Percentiles rank a stretch among this genome's conserved stretches.
Conservation (phyloP, 2,113 vertebrate species). For the Gallinago jamesoni region DNA sequence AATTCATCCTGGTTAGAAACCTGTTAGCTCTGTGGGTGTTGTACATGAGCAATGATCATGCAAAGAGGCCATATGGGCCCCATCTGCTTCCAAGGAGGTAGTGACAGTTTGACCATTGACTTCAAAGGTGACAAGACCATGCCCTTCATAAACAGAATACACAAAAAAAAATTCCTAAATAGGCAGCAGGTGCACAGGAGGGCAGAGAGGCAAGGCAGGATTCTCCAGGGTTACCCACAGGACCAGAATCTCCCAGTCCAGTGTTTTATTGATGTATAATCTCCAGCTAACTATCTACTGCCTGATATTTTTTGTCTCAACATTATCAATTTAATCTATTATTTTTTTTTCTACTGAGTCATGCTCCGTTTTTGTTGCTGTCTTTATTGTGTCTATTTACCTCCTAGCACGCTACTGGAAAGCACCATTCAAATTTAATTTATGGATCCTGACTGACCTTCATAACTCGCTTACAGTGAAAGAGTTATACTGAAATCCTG, state of each 20-base stretch:
- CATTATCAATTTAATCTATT: neutral
- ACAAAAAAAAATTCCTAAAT: neutral
- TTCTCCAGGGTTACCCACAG: neutral
- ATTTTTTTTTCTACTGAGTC: neutral
- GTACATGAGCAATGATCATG: constrained; percentile 37
- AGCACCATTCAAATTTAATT: neutral
- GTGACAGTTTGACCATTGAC: constrained; percentile 34
- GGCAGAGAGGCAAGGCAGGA: neutral
- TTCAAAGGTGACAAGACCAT: constrained; percentile 11
- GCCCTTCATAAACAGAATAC: neutral
- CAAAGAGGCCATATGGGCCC: constrained; percentile 46
- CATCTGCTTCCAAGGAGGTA: constrained; percentile 42
- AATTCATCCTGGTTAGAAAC: constrained; percentile 31
- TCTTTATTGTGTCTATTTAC: neutral
- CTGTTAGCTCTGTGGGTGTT: constrained; percentile 44
- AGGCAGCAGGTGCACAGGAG: neutral
- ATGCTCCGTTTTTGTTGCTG: neutral
- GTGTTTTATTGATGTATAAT: neutral
- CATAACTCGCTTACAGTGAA: neutral
- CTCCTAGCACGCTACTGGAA: neutral
- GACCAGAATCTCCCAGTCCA: neutral
- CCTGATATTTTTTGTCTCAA: neutral
- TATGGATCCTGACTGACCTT: neutral
- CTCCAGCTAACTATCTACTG: neutral
- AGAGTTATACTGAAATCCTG: neutral